These are phyloP conservation scores for Phalera bucephala DNA, from an alignment of 2,888 invertebrate species.

Conservation along the genomic window DNA sequence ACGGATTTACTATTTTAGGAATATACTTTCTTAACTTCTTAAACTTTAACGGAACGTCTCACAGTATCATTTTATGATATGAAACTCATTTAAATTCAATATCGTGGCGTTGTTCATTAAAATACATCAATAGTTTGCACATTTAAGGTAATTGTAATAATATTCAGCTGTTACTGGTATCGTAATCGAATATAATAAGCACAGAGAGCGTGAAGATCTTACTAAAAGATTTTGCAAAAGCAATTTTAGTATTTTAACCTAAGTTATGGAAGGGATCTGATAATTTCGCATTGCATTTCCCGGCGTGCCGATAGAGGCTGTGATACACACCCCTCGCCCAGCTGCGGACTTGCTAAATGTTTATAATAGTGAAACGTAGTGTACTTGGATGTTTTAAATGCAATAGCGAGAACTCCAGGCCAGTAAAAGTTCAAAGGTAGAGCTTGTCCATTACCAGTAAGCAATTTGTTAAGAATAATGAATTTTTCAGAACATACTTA, in stretches of 20 bases:
- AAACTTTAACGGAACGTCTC: not conserved
- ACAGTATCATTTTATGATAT: conserved; percentile 26
- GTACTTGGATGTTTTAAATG: not conserved
- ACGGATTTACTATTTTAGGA: not conserved
- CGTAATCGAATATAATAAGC: conserved; percentile 79
- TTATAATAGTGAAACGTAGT: conserved; percentile 1
- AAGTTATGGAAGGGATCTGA: conserved; percentile 79
- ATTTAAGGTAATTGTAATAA: conserved; percentile 56
- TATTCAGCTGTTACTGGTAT: conserved; percentile 73
- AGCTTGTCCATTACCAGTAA: too few species aligned
- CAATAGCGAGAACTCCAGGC: not conserved
- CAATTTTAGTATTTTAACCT: conserved; percentile 77
- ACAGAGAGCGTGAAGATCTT: conserved; percentile 77
- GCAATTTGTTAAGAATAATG: too few species aligned
- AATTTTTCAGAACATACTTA: too few species aligned
- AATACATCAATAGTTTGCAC: conserved; percentile 47
- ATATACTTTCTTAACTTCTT: not conserved
- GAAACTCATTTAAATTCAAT: conserved; percentile 34
- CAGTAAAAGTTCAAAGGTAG: not conserved
- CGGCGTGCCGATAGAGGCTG: conserved; percentile 61
- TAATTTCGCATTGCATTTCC: conserved; percentile 69
- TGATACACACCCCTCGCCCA: conserved; percentile 56
- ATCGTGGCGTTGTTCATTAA: conserved; percentile 49
- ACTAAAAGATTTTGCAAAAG: conserved; percentile 73
- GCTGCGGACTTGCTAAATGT: conserved; percentile 12